Evolutionary conservation across 2,113 vertebrate genomes (phyloP).

Genomic region (Pangasianodon gigas): DNA sequence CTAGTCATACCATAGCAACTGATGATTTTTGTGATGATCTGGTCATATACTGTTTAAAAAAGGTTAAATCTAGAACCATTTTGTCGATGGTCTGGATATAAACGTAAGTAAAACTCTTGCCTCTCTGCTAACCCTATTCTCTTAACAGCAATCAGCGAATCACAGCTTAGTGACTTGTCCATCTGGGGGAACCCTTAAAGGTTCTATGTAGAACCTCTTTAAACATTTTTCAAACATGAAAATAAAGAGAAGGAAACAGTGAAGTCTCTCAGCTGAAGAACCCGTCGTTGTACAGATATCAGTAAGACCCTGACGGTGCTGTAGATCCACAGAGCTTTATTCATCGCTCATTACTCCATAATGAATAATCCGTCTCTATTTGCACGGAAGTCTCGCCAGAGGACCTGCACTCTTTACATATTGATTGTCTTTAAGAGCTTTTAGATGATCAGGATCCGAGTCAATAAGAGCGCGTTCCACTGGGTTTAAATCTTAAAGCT

Average conservation of each 20-base stretch:
- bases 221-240: not conserved
- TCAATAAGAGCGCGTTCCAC: not conserved
- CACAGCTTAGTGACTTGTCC: not conserved
- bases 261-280: not conserved
- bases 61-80: not conserved
- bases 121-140: too few relatives aligned
- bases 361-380: not conserved
- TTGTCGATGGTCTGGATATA: not conserved
- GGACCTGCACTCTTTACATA: not conserved
- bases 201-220: not conserved
- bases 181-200: not conserved
- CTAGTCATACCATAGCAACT: too few relatives aligned
- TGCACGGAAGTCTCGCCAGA: not conserved
- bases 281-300: not conserved
- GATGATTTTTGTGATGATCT: too few relatives aligned
- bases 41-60: too few relatives aligned
- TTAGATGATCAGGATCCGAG: conserved; percentile 7
- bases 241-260: not conserved
- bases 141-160: not conserved
- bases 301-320: not conserved
- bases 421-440: conserved; percentile 3
- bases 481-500: conserved; percentile 19
- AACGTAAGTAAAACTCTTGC: not conserved
- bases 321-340: not conserved
- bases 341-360: not conserved